Base-by-base conservation (phyloP, 2,113 vertebrate species). In the Odocoileus virginianus region DNA sequence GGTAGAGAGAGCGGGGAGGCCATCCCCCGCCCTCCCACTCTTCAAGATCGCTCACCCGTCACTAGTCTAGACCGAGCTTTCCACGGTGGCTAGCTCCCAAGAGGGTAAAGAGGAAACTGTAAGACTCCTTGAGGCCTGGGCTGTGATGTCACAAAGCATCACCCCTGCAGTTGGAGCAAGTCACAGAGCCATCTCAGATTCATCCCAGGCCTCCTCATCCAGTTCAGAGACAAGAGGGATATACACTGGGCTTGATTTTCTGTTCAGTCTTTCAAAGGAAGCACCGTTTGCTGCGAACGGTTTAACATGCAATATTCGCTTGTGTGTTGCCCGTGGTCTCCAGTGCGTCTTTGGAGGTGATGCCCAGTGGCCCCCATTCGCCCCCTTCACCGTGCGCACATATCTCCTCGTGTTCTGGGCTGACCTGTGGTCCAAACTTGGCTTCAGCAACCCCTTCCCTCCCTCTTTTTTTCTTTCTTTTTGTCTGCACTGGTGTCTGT, bases 81-180 rank as follows among this genome's bases (percentile, higher is more conserved):
- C n/a, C 40, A 0, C 9, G 14, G 45, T 7, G 0, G 5, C 27
- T 52, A 50, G 16, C 50, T 97, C 36, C 50, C 23, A 6, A 36
- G 76, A 79, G 12, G 40, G 10, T 21, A 33, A 40, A 47, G 13
- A 1, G 0, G 94, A 57, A 91, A 57, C 21, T 1, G 2, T 16
- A 28, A 67, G 91, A 36, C 79, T 58, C 91, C 85, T 64, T 23
- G 52, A 85, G 85, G 54, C 58, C 58, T 67, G 43, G 91, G 40
- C 58, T 45, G 12, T 71, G 7, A 9, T 57, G 30, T 94, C 76
- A 94, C 40, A 23, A 30, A 67, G 52, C 25, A 12, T 89, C 55
- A 14, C 27, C 50, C 19, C 76, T 71, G 52, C 6, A 7, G 28
- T 28, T 57, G 15, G 6, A 84, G 74, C 74, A 16, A 30, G 82